Evolutionary conservation across 2,797 vertebrate species (phyloP), one percentile per base, ranked within the genome.

Genomic region (Staurois parvus): DNA sequence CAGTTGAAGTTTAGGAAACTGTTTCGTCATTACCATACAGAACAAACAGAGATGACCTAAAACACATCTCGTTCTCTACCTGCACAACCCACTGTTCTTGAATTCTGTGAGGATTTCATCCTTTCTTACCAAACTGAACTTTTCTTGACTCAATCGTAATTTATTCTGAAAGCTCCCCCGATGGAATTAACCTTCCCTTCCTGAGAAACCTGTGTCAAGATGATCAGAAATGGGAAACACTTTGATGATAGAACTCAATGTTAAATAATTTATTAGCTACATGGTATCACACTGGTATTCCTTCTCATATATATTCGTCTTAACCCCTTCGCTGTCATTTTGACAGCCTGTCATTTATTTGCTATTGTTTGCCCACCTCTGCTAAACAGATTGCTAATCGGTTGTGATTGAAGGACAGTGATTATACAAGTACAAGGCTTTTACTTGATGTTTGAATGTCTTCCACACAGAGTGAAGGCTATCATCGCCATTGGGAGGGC

Each of bases 261-360:
- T 34, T 86, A 77, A 86, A 86, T 86, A 78, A 86, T 86, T 64
- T 77, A 86, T 83, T 72, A 72, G 74, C 79, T 82, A 86, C 85
- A 86, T 86, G 37, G 68, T 37, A 78, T 83, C 79, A 72, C 30
- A 42, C 59, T 74, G 77, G 37, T 80, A 30, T 73, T 28, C 59
- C 79, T 73, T 83, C 48, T 52, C 52, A 76, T 34, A 86, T 64
- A 86, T 29, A 52, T 66, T 68, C 45, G 11, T 24, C 29, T 77
- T 83, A 86, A 83, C 85, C 30, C 56, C 2, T 85, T 79, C 76
- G 1, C 9, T 70, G 75, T 26, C 24, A 45, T 70, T 28, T 62
- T 37, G 68, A 72, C 45, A 62, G 26, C 52, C 45, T 72, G 40
- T 32, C 29, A 2, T 52, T 52, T 52, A 52, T 52, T 52, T 52